Evolutionary conservation across 2,888 invertebrate genomes (phyloP).

Genomic region (Apocheima hispidaria): DNA sequence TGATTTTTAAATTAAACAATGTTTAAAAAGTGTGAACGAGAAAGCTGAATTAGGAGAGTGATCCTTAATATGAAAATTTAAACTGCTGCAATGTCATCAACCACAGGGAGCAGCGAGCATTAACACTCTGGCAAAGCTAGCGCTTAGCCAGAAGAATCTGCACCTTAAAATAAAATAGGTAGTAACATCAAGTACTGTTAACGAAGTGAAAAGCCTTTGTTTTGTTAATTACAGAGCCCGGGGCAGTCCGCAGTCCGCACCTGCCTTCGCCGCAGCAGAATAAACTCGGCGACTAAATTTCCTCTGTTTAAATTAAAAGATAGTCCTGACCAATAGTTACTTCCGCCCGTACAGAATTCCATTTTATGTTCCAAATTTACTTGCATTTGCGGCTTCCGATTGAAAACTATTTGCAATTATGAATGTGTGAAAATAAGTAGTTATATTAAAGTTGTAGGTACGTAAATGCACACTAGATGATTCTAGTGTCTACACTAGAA

Average conservation of each 20-base stretch:
- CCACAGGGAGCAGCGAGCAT: constrained; percentile 42
- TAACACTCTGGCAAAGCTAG: constrained; percentile 39
- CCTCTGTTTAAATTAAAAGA: constrained; percentile 74
- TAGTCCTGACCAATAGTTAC: constrained; percentile 67
- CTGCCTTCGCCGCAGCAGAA: constrained; percentile 73
- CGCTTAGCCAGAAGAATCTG: constrained; percentile 59
- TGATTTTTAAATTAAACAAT: too few relatives aligned
- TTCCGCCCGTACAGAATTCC: constrained; percentile 50
- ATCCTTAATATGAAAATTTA: neutral
- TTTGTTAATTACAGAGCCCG: constrained; percentile 77
- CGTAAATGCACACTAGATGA: neutral
- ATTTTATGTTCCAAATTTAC: constrained; percentile 56
- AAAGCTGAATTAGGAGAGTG: too few relatives aligned
- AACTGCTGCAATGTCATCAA: constrained; percentile 8
- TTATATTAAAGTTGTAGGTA: neutral
- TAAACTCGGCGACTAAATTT: constrained; percentile 73
- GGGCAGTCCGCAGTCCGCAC: constrained; percentile 68
- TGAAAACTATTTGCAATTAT: constrained; percentile 42
- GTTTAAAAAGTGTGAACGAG: too few relatives aligned
- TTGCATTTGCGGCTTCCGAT: constrained; percentile 51
- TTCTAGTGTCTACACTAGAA: too few relatives aligned
- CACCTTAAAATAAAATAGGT: constrained; percentile 68
- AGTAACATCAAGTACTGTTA: constrained; percentile 71
- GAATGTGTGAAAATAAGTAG: too few relatives aligned
- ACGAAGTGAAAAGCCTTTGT: constrained; percentile 75